Evolutionary conservation across 1,140 invertebrate genomes (phyloP).

Genomic region (Tetramorium simillimum): DNA sequence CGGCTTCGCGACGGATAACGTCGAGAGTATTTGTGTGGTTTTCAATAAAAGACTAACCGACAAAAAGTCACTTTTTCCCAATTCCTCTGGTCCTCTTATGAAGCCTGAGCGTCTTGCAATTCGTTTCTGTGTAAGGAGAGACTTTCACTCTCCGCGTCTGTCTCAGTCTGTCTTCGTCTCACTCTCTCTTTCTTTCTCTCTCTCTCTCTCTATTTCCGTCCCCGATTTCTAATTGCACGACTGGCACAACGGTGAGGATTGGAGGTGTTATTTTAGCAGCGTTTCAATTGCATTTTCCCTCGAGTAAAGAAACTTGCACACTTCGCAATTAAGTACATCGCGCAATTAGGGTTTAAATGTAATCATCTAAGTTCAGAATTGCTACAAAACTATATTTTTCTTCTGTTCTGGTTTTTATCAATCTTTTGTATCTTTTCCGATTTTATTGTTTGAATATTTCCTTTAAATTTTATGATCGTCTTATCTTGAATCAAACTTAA

Average conservation of each 20-base stretch:
- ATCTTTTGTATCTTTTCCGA: neutral
- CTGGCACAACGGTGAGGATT: neutral
- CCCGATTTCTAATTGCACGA: conserved; percentile 25
- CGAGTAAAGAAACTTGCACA: neutral
- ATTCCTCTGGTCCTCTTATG: neutral
- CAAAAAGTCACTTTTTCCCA: neutral
- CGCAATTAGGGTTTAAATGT: neutral
- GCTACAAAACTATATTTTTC: neutral
- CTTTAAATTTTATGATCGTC: neutral
- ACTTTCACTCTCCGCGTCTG: conserved; percentile 37
- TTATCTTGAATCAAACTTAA: too few species aligned
- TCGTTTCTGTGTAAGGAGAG: conserved; percentile 25
- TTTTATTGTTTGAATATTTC: neutral
- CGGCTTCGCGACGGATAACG: neutral
- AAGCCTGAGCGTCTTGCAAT: neutral
- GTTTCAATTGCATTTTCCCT: conserved; percentile 11
- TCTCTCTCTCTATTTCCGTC: neutral
- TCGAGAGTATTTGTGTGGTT: neutral
- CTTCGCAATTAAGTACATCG: neutral
- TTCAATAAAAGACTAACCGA: neutral
- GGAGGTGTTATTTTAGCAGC: conserved; percentile 4
- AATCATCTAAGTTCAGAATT: neutral
- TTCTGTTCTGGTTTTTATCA: neutral
- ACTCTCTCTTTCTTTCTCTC: neutral
- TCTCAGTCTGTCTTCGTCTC: conserved; percentile 19